A percentile compares a stretch with the other conserved stretches of the same genome.
These are phyloP conservation scores for Holothuria scabra DNA, from an alignment of 53 echinoderm and acorn worm genomes.

Conservation along the genomic window DNA sequence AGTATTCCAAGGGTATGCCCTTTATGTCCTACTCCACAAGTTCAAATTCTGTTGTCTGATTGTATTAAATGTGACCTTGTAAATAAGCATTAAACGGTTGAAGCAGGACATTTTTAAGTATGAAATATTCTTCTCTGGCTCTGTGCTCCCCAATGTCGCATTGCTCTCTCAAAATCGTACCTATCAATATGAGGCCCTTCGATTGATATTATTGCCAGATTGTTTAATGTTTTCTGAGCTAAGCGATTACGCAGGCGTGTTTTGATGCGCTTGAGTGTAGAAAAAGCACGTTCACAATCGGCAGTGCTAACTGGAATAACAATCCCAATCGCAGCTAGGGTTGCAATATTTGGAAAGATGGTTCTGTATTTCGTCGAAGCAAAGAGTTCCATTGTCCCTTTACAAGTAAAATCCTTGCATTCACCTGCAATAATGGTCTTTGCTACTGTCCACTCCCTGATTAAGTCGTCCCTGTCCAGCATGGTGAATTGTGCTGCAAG, in stretches of 20 bases:
- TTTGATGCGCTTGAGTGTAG: slow-evolving; percentile 1
- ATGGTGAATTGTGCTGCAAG: slow-evolving; percentile 17
- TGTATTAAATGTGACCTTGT: too few relatives aligned
- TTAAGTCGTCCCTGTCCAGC: not conserved
- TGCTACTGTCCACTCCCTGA: not conserved
- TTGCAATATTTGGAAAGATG: not conserved
- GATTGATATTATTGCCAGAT: slow-evolving; percentile 5
- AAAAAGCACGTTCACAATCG: not conserved
- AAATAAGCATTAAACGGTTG: too few relatives aligned
- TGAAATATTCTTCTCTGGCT: slow-evolving; percentile 16
- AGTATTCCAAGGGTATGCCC: too few relatives aligned
- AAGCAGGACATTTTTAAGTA: too few relatives aligned
- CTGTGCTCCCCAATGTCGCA: slow-evolving; percentile 9
- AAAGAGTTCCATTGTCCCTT: slow-evolving; percentile 1
- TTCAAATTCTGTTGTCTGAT: too few relatives aligned
- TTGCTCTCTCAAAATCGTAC: slow-evolving; percentile 18
- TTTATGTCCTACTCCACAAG: too few relatives aligned
- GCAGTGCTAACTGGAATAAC: slow-evolving; percentile 15
- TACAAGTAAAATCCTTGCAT: slow-evolving; percentile 10
- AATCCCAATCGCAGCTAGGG: slow-evolving; percentile 4
- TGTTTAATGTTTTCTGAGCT: slow-evolving; percentile 1
- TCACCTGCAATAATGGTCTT: not conserved
- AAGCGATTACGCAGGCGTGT: slow-evolving; percentile 1
- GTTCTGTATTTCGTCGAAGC: slow-evolving; percentile 18
- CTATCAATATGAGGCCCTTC: not conserved